Conservation (phyloP, 2,888 invertebrate genomes). For the Noctua pronuba region DNA sequence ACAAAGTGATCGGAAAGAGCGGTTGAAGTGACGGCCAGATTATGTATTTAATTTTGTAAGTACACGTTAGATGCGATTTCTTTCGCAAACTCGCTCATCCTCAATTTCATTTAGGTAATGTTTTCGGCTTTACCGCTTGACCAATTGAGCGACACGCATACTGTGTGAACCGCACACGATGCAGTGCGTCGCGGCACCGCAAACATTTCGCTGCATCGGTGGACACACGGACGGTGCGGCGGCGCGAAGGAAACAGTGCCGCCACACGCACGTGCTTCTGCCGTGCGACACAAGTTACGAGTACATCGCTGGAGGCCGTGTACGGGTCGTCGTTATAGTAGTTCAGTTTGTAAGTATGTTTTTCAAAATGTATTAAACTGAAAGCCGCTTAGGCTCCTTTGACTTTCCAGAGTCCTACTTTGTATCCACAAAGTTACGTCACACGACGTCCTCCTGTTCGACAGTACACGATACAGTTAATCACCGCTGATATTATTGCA, state of each 20-base stretch:
- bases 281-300: too few relatives aligned
- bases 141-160: too few relatives aligned
- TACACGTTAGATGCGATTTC: neutral
- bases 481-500: conserved; percentile 1
- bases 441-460: neutral
- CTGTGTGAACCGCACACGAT: too few relatives aligned
- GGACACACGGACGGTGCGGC: too few relatives aligned
- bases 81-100: neutral
- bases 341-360: neutral
- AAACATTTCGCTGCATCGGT: too few relatives aligned
- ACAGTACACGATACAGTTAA: neutral
- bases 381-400: neutral
- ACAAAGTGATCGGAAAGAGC: neutral
- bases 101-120: neutral
- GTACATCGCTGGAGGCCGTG: too few relatives aligned
- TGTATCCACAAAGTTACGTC: neutral
- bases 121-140: neutral
- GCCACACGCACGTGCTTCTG: too few relatives aligned
- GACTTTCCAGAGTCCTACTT: neutral
- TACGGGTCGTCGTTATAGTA: too few relatives aligned
- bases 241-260: too few relatives aligned
- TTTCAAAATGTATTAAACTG: neutral
- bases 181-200: too few relatives aligned
- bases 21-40: neutral
- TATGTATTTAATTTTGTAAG: neutral